Percentiles rank a stretch among this genome's conserved stretches.
These are phyloP conservation scores for Hippocampus barbouri DNA, from an alignment of 2,113 vertebrate genomes.

Conservation along the genomic window DNA sequence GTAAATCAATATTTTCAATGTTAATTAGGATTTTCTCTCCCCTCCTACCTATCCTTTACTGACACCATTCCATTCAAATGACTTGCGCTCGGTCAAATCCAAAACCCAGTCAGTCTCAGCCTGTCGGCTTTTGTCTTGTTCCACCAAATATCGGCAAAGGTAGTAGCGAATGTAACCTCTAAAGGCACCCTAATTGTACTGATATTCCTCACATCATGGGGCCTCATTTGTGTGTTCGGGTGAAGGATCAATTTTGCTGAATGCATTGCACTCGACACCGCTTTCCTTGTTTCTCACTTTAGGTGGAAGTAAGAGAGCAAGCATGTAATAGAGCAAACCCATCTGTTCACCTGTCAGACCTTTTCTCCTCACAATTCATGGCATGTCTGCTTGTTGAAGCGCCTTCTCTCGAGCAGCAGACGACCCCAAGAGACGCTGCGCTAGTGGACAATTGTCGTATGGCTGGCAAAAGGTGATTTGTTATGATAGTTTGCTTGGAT, in stretches of 20 bases:
- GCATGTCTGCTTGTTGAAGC: constrained; percentile 63
- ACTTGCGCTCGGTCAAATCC: not conserved
- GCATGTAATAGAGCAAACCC: constrained; percentile 68
- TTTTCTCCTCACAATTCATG: constrained; percentile 67
- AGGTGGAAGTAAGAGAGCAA: constrained; percentile 49
- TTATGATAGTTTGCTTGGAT: constrained; percentile 36
- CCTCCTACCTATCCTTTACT: not conserved
- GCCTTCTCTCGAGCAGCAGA: constrained; percentile 49
- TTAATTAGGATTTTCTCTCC: not conserved
- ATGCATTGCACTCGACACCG: constrained; percentile 65
- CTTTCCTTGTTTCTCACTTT: constrained; percentile 49
- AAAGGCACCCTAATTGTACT: constrained; percentile 65
- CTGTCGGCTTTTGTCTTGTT: constrained; percentile 59
- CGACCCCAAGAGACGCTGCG: constrained; percentile 34
- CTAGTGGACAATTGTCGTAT: constrained; percentile 55
- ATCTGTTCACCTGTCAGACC: constrained; percentile 73
- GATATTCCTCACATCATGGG: constrained; percentile 61
- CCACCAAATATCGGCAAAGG: constrained; percentile 28
- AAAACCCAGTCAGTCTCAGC: not conserved
- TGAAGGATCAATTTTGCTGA: constrained; percentile 70
- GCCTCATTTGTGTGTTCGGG: constrained; percentile 69
- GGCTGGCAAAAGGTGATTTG: constrained; percentile 33
- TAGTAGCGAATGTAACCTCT: constrained; percentile 46
- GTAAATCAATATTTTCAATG: not conserved
- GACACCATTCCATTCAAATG: constrained; percentile 18